phyloP scores from a whole-genome alignment of 1,140 invertebrate species.

The Galleria mellonella region DNA sequence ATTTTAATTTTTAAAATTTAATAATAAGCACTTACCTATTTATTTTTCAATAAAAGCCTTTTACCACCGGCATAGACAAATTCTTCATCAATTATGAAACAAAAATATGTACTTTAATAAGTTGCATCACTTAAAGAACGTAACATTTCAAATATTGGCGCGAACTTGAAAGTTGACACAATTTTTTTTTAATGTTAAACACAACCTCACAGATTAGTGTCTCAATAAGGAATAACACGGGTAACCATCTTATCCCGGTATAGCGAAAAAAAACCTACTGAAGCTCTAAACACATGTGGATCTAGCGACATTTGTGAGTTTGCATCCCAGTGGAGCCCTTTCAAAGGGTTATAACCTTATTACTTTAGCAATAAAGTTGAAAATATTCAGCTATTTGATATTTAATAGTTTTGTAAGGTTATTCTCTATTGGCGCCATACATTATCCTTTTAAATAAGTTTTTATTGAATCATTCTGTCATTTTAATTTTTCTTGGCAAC shows the following conservation, averaged over 20 bases:
- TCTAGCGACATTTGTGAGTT: neutral
- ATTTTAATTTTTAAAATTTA: neutral
- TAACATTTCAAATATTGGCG: slow-evolving; percentile 36
- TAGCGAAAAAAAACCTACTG: slow-evolving; percentile 47
- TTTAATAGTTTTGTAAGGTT: neutral
- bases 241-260: slow-evolving; percentile 28
- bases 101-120: no score
- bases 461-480: slow-evolving; percentile 29
- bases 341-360: slow-evolving; percentile 3
- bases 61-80: no score
- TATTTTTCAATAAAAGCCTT: no score
- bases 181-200: slow-evolving; percentile 17
- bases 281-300: slow-evolving; percentile 28
- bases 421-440: slow-evolving; percentile 23
- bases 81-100: no score
- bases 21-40: no score
- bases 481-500: slow-evolving; percentile 1
- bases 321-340: neutral
- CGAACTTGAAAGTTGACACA: slow-evolving; percentile 44
- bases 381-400: neutral
- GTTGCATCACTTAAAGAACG: slow-evolving; percentile 10
- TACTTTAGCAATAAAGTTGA: slow-evolving; percentile 3
- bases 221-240: slow-evolving; percentile 52
- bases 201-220: slow-evolving; percentile 40
- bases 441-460: slow-evolving; percentile 12